Conservation (phyloP, 2,888 invertebrate species). For the Lasioglossum figueresi region DNA sequence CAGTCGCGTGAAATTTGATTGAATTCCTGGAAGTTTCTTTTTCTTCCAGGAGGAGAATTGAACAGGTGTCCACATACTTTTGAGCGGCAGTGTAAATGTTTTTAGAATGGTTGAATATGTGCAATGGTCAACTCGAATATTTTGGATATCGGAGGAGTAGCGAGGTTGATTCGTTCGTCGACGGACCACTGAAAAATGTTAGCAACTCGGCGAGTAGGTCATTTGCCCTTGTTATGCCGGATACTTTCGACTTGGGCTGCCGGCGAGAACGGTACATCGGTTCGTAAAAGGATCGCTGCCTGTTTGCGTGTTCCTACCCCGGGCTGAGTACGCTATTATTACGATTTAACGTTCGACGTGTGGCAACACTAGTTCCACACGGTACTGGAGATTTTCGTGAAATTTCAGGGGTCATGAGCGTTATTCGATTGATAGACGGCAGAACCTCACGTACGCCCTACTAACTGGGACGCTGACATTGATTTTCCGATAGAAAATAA, state of each 20-base stretch:
- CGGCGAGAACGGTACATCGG: conserved; percentile 60
- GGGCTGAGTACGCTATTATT: conserved; percentile 43
- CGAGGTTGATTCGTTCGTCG: conserved; percentile 22
- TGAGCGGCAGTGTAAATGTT: too few relatives aligned
- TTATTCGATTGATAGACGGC: neutral
- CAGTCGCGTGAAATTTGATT: too few relatives aligned
- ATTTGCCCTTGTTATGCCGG: conserved; percentile 64
- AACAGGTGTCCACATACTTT: too few relatives aligned
- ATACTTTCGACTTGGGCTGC: conserved; percentile 65
- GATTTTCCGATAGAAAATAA: neutral
- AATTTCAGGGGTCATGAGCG: conserved; percentile 17
- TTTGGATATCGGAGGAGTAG: neutral
- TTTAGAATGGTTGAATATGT: too few relatives aligned
- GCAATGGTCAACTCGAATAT: neutral
- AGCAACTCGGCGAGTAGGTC: conserved; percentile 57
- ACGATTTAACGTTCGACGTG: conserved; percentile 38
- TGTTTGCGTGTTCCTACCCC: conserved; percentile 44
- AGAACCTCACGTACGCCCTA: neutral
- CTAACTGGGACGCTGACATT: neutral
- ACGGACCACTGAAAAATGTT: conserved; percentile 58
- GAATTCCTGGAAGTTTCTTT: too few relatives aligned
- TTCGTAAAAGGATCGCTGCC: conserved; percentile 60
- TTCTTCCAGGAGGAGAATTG: too few relatives aligned
- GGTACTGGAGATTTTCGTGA: neutral
- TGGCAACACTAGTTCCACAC: conserved; percentile 7